Evolutionary conservation across 1,140 invertebrate species (phyloP).

Genomic region (Mercenaria mercenaria): DNA sequence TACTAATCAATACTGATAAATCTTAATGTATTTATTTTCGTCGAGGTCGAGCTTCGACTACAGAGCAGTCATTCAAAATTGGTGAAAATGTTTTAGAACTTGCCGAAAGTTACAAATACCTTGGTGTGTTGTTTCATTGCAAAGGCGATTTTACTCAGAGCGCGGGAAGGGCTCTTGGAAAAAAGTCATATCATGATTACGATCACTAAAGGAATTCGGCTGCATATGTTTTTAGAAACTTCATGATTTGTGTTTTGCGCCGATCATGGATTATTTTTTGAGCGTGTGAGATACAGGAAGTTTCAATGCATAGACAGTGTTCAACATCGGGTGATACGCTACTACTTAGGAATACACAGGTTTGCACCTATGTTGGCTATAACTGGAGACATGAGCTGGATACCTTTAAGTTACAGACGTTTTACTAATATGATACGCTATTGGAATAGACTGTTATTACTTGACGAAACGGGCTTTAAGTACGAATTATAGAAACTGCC

Average conservation of each 20-base stretch:
- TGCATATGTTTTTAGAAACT: not conserved
- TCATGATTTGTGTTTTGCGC: constrained; percentile 3
- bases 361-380: constrained; percentile 35
- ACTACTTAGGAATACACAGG: constrained; percentile 26
- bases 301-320: constrained; percentile 15
- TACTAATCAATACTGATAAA: constrained; percentile 24
- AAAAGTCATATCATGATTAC: not conserved
- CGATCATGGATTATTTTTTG: constrained; percentile 40
- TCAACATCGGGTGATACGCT: constrained; percentile 12
- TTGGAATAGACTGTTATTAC: not conserved
- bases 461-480: not conserved
- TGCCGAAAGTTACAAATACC: constrained; percentile 26
- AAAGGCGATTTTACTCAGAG: constrained; percentile 1
- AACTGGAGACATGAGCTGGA: not conserved
- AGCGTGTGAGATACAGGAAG: not conserved
- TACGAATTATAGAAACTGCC: not conserved
- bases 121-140: constrained; percentile 86
- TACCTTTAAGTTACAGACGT: not conserved
- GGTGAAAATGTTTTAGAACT: constrained; percentile 24
- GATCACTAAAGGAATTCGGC: not conserved
- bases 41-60: not conserved
- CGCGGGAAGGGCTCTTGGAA: not conserved
- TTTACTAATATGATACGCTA: not conserved
- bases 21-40: constrained; percentile 24
- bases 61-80: not conserved